These are phyloP conservation scores for Gallirallus australis DNA, from an alignment of 2,797 vertebrate genomes.

Conservation along the genomic window DNA sequence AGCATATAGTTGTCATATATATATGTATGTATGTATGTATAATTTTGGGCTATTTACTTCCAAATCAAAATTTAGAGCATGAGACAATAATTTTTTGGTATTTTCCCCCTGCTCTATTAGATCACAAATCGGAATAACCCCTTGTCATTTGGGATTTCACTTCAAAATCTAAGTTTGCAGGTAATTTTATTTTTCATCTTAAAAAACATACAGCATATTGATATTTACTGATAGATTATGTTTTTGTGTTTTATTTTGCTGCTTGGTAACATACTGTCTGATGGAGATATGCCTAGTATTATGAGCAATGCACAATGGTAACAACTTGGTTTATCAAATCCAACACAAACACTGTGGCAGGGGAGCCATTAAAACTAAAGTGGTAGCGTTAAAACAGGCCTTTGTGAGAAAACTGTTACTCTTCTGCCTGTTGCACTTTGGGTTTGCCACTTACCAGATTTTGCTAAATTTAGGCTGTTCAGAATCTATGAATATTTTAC, in stretches of 20 bases:
- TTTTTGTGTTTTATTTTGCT: not conserved
- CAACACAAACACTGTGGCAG: not conserved
- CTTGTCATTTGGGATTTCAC: conserved; percentile 94
- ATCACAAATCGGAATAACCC: conserved; percentile 91
- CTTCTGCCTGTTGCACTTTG: not conserved
- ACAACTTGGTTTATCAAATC: not conserved
- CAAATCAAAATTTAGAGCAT: not conserved
- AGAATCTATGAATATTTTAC: not conserved
- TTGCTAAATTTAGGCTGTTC: not conserved
- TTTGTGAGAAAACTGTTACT: not conserved
- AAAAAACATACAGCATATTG: not conserved
- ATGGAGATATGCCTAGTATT: not conserved
- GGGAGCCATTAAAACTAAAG: not conserved
- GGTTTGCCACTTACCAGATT: not conserved
- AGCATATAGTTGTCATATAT: not conserved
- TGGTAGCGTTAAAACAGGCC: not conserved
- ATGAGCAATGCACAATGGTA: not conserved
- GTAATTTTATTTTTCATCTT: conserved; percentile 74
- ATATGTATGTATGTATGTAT: too few relatives aligned
- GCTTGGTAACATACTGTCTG: not conserved
- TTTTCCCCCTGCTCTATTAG: conserved; percentile 71
- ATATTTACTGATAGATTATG: not conserved
- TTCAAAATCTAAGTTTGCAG: conserved; percentile 97
- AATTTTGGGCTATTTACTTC: not conserved
- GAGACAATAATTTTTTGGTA: not conserved